Evolutionary conservation across 2,888 invertebrate species (phyloP).

Genomic region (Drosophila percnosoma): DNA sequence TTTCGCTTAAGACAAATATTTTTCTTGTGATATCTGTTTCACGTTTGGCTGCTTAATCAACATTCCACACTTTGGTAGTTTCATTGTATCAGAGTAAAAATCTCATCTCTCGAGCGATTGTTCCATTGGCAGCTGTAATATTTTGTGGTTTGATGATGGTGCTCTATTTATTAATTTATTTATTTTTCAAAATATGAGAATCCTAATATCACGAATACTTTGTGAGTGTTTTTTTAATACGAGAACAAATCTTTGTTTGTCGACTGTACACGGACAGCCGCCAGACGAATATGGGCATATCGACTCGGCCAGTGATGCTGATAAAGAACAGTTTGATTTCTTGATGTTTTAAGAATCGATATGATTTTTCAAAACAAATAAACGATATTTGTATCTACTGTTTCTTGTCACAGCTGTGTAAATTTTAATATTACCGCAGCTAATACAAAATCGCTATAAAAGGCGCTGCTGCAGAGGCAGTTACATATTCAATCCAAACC

Average conservation of each 20-base stretch:
- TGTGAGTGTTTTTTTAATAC: not conserved
- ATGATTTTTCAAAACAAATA: not conserved
- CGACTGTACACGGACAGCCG: not conserved
- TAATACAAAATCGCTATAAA: slow-evolving; percentile 7
- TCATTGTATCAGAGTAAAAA: too few relatives aligned
- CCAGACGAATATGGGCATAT: not conserved
- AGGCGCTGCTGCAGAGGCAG: not conserved
- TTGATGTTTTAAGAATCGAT: not conserved
- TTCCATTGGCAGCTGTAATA: not conserved
- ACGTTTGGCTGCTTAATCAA: not conserved
- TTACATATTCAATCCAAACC: not conserved
- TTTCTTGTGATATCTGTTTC: not conserved
- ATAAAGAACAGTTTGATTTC: not conserved
- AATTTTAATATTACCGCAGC: not conserved
- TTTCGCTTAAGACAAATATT: slow-evolving; percentile 2
- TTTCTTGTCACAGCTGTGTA: not conserved
- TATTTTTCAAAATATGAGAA: too few relatives aligned
- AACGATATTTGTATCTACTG: not conserved
- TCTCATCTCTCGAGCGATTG: not conserved
- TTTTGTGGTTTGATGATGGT: too few relatives aligned
- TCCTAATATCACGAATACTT: too few relatives aligned
- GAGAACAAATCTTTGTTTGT: not conserved
- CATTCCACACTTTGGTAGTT: not conserved
- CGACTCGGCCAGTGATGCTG: not conserved
- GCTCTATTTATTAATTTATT: too few relatives aligned